These are phyloP conservation scores for Tragelaphus oryx DNA, from an alignment of 2,797 vertebrate genomes.

Conservation along the genomic window DNA sequence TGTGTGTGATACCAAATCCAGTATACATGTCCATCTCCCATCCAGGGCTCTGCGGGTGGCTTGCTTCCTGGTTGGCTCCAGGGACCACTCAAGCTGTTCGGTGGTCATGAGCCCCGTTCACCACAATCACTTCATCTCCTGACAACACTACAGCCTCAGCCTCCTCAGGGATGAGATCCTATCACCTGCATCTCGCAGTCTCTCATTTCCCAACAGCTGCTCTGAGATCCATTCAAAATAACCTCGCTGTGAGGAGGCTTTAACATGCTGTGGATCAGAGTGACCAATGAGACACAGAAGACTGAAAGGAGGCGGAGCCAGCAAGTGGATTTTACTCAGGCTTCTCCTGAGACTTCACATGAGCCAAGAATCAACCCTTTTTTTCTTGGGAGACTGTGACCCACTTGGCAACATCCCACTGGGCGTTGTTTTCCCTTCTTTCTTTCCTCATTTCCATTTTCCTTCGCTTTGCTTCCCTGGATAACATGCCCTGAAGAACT, in stretches of 20 bases:
- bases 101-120: neutral
- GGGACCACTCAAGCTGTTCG: neutral
- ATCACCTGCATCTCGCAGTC: neutral
- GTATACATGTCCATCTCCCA: neutral
- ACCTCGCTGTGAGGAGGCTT: neutral
- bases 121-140: neutral
- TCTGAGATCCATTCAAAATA: neutral
- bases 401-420: neutral
- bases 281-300: neutral
- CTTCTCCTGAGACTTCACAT: neutral
- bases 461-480: neutral
- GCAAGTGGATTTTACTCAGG: neutral
- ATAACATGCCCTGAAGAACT: neutral
- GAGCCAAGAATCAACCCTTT: neutral
- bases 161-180: neutral
- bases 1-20: neutral
- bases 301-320: neutral
- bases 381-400: neutral
- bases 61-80: neutral
- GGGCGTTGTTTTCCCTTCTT: neutral
- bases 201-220: neutral
- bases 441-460: neutral
- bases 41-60: rapidly evolving
- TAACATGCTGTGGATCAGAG: neutral
- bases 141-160: neutral